These are phyloP conservation scores for Rhinogobio ventralis DNA, from an alignment of 2,797 vertebrate genomes.

Conservation along the genomic window DNA sequence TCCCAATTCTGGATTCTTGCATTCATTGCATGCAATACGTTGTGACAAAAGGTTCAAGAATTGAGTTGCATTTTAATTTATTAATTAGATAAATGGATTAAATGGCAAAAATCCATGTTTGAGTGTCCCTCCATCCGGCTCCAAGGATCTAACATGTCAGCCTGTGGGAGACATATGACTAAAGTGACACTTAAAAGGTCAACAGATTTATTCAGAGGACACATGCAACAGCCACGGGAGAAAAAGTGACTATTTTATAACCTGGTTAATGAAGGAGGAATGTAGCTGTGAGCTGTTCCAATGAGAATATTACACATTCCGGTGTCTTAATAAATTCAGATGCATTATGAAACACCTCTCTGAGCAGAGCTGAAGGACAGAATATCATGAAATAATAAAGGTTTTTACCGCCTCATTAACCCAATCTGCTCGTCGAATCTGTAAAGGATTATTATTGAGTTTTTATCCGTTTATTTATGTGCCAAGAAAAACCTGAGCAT, in stretches of 20 bases:
- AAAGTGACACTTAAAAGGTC: slow-evolving; percentile 51
- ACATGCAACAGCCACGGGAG: not conserved
- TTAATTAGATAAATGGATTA: not conserved
- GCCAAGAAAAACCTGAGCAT: not conserved
- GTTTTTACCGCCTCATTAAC: slow-evolving; percentile 49
- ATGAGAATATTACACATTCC: not conserved
- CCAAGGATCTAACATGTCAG: slow-evolving; percentile 60
- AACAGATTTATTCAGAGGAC: slow-evolving; percentile 42
- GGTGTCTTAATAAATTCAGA: slow-evolving; percentile 1
- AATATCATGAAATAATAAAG: slow-evolving; percentile 21
- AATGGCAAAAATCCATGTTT: slow-evolving; percentile 31
- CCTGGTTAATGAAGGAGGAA: slow-evolving; percentile 6
- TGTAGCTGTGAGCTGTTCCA: slow-evolving; percentile 16
- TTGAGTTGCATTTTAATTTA: not conserved
- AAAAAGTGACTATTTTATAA: not conserved
- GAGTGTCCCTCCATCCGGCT: slow-evolving; percentile 61
- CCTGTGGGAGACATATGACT: slow-evolving; percentile 56
- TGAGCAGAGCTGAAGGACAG: slow-evolving; percentile 13
- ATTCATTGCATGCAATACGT: not conserved
- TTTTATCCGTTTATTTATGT: slow-evolving; percentile 14
- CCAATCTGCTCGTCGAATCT: slow-evolving; percentile 12
- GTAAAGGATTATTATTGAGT: not conserved
- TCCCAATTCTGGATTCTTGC: not conserved
- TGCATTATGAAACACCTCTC: slow-evolving; percentile 7
- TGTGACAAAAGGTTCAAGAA: not conserved